Conservation (phyloP, 2,113 vertebrate species). For the Peromyscus leucopus region DNA sequence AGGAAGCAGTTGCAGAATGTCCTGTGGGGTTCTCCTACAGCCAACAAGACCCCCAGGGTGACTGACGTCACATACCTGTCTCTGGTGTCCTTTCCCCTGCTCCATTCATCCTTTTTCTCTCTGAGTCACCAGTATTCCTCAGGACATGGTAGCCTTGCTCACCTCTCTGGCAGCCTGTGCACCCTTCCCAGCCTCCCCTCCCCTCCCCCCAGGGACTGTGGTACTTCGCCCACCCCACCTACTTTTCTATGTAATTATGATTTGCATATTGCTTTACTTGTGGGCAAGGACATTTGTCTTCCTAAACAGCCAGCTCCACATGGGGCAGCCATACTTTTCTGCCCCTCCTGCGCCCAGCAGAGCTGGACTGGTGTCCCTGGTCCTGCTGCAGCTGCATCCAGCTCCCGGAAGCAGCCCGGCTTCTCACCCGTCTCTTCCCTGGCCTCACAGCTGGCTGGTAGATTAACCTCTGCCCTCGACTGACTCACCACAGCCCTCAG, state of each 20-base stretch:
- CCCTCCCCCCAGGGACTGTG: accelerated
- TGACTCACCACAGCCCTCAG: neutral
- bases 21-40: neutral
- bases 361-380: neutral
- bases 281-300: neutral
- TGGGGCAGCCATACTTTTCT: neutral
- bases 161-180: accelerated
- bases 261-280: conserved; percentile 5
- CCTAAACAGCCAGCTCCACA: no score
- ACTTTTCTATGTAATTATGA: neutral
- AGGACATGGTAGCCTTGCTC: no score
- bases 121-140: neutral
- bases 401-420: neutral
- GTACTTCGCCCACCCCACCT: neutral
- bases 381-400: neutral
- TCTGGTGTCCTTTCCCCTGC: neutral
- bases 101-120: neutral
- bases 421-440: neutral
- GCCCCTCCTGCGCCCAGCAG: neutral
- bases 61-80: neutral
- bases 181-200: neutral
- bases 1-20: neutral
- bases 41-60: neutral
- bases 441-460: neutral
- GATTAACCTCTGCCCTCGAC: neutral